Percentiles rank a stretch among this genome's conserved stretches.
These are phyloP conservation scores for Athetis lepigone DNA, from an alignment of 2,888 invertebrate species.

Conservation along the genomic window DNA sequence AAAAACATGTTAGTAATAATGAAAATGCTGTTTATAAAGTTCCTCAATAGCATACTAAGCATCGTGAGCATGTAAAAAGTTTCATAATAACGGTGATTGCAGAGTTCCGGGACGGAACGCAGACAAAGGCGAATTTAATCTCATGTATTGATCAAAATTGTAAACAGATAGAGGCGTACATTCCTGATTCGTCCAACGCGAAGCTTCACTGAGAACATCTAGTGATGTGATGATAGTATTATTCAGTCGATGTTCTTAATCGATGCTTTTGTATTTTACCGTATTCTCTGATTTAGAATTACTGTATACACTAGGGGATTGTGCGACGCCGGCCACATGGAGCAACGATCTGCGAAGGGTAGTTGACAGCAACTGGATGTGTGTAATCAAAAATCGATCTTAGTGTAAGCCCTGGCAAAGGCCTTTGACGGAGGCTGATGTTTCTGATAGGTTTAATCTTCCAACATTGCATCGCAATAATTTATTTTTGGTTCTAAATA, in stretches of 20 bases:
- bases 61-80: conserved; percentile 39
- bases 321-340: too few species aligned
- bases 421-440: too few species aligned
- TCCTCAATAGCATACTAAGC: conserved; percentile 29
- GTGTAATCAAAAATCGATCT: too few species aligned
- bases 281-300: background rate
- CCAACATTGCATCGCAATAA: too few species aligned
- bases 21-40: conserved; percentile 18
- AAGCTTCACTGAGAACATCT: conserved; percentile 47
- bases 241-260: conserved; percentile 31
- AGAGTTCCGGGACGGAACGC: conserved; percentile 48
- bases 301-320: too few species aligned
- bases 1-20: background rate
- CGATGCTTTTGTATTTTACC: background rate
- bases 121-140: conserved; percentile 60
- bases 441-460: too few species aligned
- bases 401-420: too few species aligned
- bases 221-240: conserved; percentile 28
- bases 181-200: conserved; percentile 57
- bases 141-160: conserved; percentile 65
- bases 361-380: too few species aligned
- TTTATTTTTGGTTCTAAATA: too few species aligned
- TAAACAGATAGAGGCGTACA: conserved; percentile 64
- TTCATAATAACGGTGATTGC: conserved; percentile 48
- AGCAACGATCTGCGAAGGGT: too few species aligned